Evolutionary conservation across 2,888 invertebrate genomes (phyloP).

Genomic region (Trypoxylon attenuatum): DNA sequence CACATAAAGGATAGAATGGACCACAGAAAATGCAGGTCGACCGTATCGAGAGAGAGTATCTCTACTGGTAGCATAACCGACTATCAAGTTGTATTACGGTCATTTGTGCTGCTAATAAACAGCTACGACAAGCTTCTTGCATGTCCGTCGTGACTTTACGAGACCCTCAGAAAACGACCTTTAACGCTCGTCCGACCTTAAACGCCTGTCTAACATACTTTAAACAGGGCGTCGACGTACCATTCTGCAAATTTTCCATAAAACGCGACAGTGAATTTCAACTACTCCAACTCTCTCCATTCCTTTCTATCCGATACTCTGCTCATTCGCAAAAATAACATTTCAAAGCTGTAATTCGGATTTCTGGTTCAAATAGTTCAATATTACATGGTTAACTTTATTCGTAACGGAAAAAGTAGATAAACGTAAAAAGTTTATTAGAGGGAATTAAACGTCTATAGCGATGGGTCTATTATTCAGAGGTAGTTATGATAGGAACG

Average conservation of each 20-base stretch:
- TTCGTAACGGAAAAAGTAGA: no score
- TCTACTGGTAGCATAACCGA: conserved; percentile 2
- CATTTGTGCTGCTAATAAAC: conserved; percentile 20
- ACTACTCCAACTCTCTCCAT: no score
- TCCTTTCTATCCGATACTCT: no score
- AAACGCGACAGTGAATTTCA: no score
- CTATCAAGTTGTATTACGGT: conserved; percentile 25
- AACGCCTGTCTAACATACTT: conserved; percentile 3
- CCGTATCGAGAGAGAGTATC: background rate
- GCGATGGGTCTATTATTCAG: no score
- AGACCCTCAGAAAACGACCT: conserved; percentile 16
- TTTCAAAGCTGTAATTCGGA: no score
- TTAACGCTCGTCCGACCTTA: background rate
- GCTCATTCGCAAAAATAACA: no score
- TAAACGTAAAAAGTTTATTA: background rate
- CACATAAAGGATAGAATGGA: background rate
- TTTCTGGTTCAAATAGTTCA: no score
- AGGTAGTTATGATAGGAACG: conserved; percentile 35
- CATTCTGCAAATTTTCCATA: background rate
- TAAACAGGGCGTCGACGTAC: conserved; percentile 1
- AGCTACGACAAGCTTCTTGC: conserved; percentile 10
- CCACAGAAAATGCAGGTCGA: background rate
- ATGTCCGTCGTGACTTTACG: conserved; percentile 16
- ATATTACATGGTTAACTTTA: no score
- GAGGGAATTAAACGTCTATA: no score